A percentile compares a stretch with the other conserved stretches of the same genome.
Conservation (phyloP, 1,140 invertebrate species). For the Thaumetopoea pityocampa region DNA sequence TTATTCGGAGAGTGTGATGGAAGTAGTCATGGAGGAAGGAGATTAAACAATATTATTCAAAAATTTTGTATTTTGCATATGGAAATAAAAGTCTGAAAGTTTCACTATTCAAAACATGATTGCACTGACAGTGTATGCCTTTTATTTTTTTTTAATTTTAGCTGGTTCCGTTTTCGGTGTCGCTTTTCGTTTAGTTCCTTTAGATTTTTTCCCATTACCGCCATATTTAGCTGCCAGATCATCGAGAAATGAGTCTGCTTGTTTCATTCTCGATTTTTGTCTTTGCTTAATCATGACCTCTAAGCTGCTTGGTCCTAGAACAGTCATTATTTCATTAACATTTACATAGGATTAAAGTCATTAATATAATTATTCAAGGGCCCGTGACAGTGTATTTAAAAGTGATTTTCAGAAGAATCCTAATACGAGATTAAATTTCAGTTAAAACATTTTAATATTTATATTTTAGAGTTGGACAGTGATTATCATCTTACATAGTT, state of each 20-base stretch:
- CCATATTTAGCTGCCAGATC: conserved; percentile 67
- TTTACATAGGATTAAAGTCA: conserved; percentile 1
- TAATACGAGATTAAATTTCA: too few relatives aligned
- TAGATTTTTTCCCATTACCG: conserved; percentile 31
- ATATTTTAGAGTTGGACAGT: too few relatives aligned
- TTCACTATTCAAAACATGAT: background rate
- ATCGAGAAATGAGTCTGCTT: conserved; percentile 65
- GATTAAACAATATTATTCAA: conserved; percentile 34
- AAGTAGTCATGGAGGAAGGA: conserved; percentile 83
- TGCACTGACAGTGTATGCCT: background rate
- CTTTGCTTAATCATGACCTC: conserved; percentile 65
- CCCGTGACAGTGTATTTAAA: background rate
- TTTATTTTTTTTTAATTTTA: conserved; percentile 37
- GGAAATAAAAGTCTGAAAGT: conserved; percentile 1
- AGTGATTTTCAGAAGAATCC: too few relatives aligned
- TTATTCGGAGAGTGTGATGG: conserved; percentile 79
- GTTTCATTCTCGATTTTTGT: conserved; percentile 47
- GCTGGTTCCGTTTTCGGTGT: conserved; percentile 31
- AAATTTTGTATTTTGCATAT: conserved; percentile 1
- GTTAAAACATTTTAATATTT: too few relatives aligned
- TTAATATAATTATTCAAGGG: background rate
- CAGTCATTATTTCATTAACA: background rate
- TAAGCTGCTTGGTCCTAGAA: conserved; percentile 48
- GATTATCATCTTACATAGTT: too few relatives aligned
- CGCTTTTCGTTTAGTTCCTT: conserved; percentile 53